Conservation (phyloP, 2,888 invertebrate species). For the Bellardia bayeri region DNA sequence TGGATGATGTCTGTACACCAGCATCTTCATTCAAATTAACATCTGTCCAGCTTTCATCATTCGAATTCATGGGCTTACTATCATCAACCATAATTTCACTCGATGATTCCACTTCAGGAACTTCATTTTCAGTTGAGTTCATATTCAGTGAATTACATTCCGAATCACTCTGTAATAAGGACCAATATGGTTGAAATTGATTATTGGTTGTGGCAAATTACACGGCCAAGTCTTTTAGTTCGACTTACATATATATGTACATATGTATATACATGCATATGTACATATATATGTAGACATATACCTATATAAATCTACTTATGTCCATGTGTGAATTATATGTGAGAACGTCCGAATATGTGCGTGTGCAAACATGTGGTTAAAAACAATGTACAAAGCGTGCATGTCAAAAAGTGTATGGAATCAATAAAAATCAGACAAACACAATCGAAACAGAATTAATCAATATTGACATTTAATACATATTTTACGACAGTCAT, state of each 20-base stretch:
- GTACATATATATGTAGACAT: background rate
- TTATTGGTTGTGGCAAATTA: slow-evolving; percentile 38
- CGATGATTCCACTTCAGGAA: slow-evolving; percentile 89
- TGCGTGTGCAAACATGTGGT: background rate
- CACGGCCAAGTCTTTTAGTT: background rate
- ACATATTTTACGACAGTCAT: background rate
- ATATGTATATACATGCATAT: background rate
- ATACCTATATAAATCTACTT: background rate
- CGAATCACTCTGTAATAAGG: slow-evolving; percentile 90
- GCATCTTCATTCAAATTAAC: slow-evolving; percentile 95
- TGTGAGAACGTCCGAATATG: background rate
- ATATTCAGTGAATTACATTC: slow-evolving; percentile 90
- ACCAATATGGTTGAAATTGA: slow-evolving; percentile 5
- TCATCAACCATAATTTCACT: slow-evolving; percentile 89
- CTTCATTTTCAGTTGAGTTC: slow-evolving; percentile 90
- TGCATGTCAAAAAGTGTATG: slow-evolving; percentile 20
- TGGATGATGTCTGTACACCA: slow-evolving; percentile 78
- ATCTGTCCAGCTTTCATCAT: slow-evolving; percentile 96
- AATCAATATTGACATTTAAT: slow-evolving; percentile 24
- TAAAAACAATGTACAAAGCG: slow-evolving; percentile 20
- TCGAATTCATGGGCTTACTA: slow-evolving; percentile 88
- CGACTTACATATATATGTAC: background rate
- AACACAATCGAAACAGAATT: slow-evolving; percentile 21
- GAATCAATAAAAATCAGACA: slow-evolving; percentile 3
- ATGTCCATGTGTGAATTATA: background rate